Conservation (phyloP, 2,797 vertebrate species). For the Megaceryle alcyon region DNA sequence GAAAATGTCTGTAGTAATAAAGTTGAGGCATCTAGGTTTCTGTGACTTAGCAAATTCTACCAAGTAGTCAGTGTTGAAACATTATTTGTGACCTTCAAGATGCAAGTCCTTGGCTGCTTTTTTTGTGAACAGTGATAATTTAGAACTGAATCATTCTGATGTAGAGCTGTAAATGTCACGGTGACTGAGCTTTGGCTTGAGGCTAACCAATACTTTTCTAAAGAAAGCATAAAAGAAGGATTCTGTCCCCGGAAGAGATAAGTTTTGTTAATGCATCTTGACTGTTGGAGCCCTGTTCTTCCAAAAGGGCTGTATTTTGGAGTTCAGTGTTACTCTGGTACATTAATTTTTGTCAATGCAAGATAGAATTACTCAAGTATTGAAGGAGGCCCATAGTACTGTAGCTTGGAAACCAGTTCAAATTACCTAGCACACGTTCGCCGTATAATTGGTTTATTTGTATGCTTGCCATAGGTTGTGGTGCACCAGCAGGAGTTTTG, state of each 20-base stretch:
- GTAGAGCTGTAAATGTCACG: not conserved
- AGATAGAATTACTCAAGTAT: not conserved
- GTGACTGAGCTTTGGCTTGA: not conserved
- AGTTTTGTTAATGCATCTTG: not conserved
- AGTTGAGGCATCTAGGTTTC: not conserved
- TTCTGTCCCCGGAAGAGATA: not conserved
- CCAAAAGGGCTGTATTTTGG: accelerated
- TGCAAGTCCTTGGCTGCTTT: not conserved
- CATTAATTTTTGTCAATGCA: not conserved
- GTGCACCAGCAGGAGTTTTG: not conserved
- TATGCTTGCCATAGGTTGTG: not conserved
- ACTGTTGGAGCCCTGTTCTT: not conserved
- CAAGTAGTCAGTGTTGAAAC: not conserved
- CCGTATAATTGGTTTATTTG: not conserved
- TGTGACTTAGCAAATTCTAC: not conserved
- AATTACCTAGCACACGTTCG: not conserved
- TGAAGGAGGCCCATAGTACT: not conserved
- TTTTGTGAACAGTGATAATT: not conserved
- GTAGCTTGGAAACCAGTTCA: not conserved
- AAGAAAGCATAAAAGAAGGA: not conserved
- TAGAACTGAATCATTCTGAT: not conserved
- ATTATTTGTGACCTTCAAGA: not conserved
- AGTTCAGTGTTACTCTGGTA: not conserved
- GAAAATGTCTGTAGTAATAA: not conserved
- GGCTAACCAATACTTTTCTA: not conserved